These are phyloP conservation scores for Limnephilus lunatus DNA, from an alignment of 2,888 invertebrate genomes.

Conservation along the genomic window DNA sequence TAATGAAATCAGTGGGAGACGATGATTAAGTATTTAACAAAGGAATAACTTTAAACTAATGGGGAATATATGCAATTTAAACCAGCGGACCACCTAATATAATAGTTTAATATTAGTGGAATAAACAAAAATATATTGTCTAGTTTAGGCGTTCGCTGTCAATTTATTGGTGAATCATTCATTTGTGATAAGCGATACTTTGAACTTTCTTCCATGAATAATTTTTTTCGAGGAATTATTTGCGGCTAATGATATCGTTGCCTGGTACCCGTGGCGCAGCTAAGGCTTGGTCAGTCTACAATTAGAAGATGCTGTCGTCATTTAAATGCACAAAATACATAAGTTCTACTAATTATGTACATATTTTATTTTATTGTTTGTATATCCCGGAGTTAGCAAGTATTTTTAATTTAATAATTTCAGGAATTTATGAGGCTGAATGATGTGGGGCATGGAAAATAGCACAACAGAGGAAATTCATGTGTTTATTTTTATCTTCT, in stretches of 20 bases:
- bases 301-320: not conserved
- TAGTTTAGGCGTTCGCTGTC: not conserved
- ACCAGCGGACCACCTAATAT: not conserved
- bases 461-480: too few species aligned
- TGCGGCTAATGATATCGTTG: not conserved
- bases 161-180: not conserved
- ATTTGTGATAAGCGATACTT: not conserved
- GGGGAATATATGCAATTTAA: not conserved
- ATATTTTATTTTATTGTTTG: too few species aligned
- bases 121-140: not conserved
- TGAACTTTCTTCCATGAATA: not conserved
- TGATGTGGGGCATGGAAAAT: too few species aligned
- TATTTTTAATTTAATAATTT: too few species aligned
- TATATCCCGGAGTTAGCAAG: too few species aligned
- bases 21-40: not conserved
- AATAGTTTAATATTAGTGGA: not conserved
- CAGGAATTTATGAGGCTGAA: too few species aligned
- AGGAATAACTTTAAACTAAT: not conserved
- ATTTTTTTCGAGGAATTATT: not conserved
- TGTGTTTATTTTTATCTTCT: too few species aligned
- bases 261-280: not conserved
- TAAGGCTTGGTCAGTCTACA: not conserved
- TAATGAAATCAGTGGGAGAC: slow-evolving; percentile 16
- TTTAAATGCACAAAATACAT: too few species aligned
- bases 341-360: too few species aligned